Evolutionary conservation across 1,140 invertebrate species (phyloP).

Genomic region (Ctenoplectra terminalis): DNA sequence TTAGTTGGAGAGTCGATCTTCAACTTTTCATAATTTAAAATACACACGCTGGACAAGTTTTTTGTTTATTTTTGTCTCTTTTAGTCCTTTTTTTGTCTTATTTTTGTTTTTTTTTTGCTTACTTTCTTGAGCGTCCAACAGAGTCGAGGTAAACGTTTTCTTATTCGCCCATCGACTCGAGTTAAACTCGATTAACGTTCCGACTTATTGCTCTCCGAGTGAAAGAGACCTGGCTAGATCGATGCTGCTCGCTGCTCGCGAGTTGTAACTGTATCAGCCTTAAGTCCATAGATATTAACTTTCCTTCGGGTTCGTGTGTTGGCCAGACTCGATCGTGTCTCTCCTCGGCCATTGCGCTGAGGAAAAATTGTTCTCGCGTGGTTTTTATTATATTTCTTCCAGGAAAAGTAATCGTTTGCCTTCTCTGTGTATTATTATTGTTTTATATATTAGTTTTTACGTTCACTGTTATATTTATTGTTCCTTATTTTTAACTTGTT

Average conservation of each 20-base stretch:
- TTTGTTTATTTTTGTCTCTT: too few species aligned
- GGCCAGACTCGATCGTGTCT: neutral
- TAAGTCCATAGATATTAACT: slow-evolving; percentile 13
- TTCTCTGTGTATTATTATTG: too few species aligned
- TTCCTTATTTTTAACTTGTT: neutral
- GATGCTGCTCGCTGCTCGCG: slow-evolving; percentile 8
- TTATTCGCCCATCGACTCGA: neutral
- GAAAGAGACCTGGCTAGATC: slow-evolving; percentile 8
- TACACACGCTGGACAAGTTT: neutral
- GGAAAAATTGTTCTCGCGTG: neutral
- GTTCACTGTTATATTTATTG: neutral
- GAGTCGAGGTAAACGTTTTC: slow-evolving; percentile 17
- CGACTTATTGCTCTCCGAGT: slow-evolving; percentile 6
- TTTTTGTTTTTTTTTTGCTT: neutral
- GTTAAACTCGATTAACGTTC: slow-evolving; percentile 29
- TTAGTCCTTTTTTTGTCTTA: neutral
- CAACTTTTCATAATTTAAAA: neutral
- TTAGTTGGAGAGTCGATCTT: neutral
- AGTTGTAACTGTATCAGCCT: slow-evolving; percentile 23
- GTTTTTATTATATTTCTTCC: neutral
- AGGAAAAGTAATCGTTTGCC: too few species aligned
- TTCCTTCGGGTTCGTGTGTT: slow-evolving; percentile 13
- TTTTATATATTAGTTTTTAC: neutral
- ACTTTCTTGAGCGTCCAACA: neutral
- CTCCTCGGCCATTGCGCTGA: neutral